Percentiles rank a stretch among this genome's conserved stretches.
These are phyloP conservation scores for Ormyrus labotus DNA, from an alignment of 2,888 invertebrate species.

Conservation along the genomic window DNA sequence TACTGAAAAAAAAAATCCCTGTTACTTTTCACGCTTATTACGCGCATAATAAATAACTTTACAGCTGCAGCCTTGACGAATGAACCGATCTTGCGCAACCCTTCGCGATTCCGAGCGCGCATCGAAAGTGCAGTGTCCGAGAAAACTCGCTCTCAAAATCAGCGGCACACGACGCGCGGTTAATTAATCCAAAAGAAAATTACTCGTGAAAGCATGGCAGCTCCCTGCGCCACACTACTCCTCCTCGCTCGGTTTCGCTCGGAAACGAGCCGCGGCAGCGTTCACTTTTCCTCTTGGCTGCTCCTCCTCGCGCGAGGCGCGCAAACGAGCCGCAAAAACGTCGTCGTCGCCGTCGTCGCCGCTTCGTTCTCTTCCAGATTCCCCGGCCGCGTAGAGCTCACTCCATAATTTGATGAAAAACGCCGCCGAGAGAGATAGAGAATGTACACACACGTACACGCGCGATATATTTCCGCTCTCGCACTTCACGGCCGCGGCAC, in stretches of 20 bases:
- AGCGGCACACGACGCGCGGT: too few relatives aligned
- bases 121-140: background rate
- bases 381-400: background rate
- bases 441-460: conserved; percentile 14
- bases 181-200: background rate
- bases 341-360: too few relatives aligned
- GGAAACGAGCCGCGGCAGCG: conserved; percentile 15
- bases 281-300: background rate
- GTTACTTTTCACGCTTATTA: too few relatives aligned
- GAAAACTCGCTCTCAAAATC: conserved; percentile 15
- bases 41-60: too few relatives aligned
- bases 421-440: background rate
- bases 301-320: background rate
- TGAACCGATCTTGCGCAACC: too few relatives aligned
- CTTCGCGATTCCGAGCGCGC: too few relatives aligned
- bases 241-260: conserved; percentile 28
- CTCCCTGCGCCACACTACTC: too few relatives aligned
- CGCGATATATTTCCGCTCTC: conserved; percentile 44
- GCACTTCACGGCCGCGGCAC: conserved; percentile 16
- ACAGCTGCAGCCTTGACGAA: too few relatives aligned
- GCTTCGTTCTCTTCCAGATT: background rate
- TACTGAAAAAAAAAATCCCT: too few relatives aligned
- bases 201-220: too few relatives aligned
- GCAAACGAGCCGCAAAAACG: conserved; percentile 5
- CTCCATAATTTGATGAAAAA: conserved; percentile 7